phyloP scores from a whole-genome alignment of 2,797 vertebrate genomes.

The Sebastes dallii region DNA sequence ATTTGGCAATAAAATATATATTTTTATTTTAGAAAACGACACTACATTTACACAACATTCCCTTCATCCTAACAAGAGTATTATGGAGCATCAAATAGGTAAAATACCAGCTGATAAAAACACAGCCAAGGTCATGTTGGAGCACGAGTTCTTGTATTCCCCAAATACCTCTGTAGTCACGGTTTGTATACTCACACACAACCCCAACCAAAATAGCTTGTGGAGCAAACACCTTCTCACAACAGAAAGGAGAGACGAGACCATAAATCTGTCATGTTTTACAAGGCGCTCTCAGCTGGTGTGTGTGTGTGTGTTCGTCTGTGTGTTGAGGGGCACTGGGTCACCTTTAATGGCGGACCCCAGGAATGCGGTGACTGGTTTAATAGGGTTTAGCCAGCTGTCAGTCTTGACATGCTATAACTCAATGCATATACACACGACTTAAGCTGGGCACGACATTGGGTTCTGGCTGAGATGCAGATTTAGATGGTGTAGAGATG shows the following conservation, averaged over 20 bases:
- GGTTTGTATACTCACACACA: constrained; percentile 16
- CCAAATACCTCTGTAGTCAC: constrained; percentile 11
- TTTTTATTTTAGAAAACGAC: neutral
- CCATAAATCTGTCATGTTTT: constrained; percentile 62
- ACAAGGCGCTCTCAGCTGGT: constrained; percentile 28
- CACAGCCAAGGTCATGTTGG: neutral
- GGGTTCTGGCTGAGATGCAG: neutral
- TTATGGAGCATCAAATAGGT: neutral
- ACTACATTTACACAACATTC: neutral
- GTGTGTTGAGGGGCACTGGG: constrained; percentile 38
- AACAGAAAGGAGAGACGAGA: constrained; percentile 13
- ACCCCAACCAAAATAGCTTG: constrained; percentile 25
- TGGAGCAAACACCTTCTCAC: constrained; percentile 33
- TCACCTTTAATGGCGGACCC: constrained; percentile 67
- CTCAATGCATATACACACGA: constrained; percentile 44
- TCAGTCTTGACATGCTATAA: constrained; percentile 74
- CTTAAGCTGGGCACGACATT: neutral
- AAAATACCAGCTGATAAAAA: constrained; percentile 15
- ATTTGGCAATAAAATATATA: neutral
- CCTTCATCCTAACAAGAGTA: neutral
- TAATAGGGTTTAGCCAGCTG: constrained; percentile 79
- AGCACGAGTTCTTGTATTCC: neutral
- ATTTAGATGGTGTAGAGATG: neutral
- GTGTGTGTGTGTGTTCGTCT: constrained; percentile 18
- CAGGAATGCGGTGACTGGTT: constrained; percentile 75